Evolutionary conservation across 2,797 vertebrate species (phyloP).

Genomic region (Lepus townsendii): DNA sequence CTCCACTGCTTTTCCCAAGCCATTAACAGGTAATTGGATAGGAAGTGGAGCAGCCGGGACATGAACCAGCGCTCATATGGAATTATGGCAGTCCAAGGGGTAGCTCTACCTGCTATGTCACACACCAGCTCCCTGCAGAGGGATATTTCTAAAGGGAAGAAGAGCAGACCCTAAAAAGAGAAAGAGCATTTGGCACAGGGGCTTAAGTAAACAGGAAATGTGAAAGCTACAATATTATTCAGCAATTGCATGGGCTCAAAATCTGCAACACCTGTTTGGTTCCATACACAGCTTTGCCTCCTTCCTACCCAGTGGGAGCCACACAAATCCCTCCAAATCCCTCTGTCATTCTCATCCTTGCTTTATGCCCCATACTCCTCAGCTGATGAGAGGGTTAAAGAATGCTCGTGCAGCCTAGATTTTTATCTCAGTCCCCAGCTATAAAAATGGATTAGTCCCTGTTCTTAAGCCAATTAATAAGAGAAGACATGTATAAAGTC

Average conservation of each 20-base stretch:
- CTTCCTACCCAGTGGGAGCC: not conserved
- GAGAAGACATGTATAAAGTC: no score
- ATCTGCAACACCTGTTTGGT: not conserved
- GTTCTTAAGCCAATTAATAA: not conserved
- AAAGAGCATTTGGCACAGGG: not conserved
- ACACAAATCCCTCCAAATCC: not conserved
- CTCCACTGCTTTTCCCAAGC: no score
- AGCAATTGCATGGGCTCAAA: not conserved
- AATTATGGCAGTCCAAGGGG: no score
- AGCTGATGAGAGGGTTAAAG: not conserved
- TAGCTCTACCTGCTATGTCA: no score
- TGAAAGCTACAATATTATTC: not conserved
- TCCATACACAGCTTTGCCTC: not conserved
- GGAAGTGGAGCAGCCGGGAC: no score
- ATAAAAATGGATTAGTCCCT: not conserved
- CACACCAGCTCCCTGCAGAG: not conserved
- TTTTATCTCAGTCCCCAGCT: not conserved
- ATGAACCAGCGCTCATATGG: no score
- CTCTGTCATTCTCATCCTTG: no score
- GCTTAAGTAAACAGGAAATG: not conserved
- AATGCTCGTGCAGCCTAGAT: not conserved
- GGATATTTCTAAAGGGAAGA: not conserved
- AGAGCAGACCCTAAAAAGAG: not conserved
- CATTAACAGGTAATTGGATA: no score
- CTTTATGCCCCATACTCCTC: not conserved